These are phyloP conservation scores for Lathronympha strigana DNA, from an alignment of 2,888 invertebrate genomes.

Conservation along the genomic window DNA sequence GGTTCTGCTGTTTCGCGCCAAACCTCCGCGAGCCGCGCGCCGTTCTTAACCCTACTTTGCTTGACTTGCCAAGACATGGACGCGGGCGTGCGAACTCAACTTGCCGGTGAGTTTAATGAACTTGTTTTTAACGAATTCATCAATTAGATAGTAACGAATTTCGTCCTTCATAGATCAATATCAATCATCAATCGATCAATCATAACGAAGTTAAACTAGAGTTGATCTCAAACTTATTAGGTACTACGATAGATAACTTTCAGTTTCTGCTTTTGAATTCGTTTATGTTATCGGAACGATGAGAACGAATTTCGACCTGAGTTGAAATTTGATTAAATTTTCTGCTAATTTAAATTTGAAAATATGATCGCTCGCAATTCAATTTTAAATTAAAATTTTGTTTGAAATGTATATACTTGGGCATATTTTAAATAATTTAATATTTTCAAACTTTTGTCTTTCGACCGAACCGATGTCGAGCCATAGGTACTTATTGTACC, in stretches of 20 bases:
- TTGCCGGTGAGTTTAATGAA: conserved; percentile 64
- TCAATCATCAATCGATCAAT: neutral
- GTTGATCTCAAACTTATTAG: neutral
- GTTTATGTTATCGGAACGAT: conserved; percentile 26
- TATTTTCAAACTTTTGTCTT: neutral
- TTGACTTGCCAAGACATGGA: conserved; percentile 58
- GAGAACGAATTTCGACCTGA: neutral
- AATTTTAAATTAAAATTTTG: neutral
- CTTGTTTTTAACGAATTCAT: conserved; percentile 2
- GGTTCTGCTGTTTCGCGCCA: conserved; percentile 73
- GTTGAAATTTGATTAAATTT: conserved; percentile 15
- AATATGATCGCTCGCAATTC: neutral
- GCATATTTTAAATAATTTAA: no score
- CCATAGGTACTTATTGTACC: neutral
- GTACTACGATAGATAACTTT: neutral
- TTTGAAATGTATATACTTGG: neutral
- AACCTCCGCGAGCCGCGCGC: conserved; percentile 69
- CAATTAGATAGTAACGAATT: neutral
- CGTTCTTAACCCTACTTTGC: conserved; percentile 68
- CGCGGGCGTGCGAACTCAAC: conserved; percentile 54
- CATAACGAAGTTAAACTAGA: neutral
- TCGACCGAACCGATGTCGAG: neutral
- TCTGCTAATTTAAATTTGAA: neutral
- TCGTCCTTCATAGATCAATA: neutral
- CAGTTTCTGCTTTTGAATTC: conserved; percentile 10